A percentile compares a stretch with the other conserved stretches of the same genome.
phyloP scores from a whole-genome alignment of 2,113 vertebrate genomes.

The Solea senegalensis region DNA sequence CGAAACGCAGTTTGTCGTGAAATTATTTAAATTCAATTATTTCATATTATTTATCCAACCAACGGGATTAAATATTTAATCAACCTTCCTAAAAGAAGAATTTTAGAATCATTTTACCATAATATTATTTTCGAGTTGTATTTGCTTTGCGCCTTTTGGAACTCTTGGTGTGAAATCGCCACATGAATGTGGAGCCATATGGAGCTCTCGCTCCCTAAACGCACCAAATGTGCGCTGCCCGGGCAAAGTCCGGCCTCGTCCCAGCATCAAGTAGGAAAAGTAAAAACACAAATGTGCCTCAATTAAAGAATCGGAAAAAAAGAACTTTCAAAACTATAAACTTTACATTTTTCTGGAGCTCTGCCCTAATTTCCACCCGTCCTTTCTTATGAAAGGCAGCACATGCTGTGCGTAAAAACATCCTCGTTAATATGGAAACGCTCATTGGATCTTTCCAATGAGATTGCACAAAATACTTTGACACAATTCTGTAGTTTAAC shows the following conservation, averaged over 20 bases:
- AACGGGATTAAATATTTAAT: no score
- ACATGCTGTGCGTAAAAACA: constrained; percentile 26
- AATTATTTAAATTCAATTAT: not conserved
- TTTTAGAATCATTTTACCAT: no score
- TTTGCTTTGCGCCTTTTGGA: not conserved
- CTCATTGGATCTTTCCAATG: not conserved
- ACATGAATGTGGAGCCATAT: constrained; percentile 48
- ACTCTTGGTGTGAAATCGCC: constrained; percentile 2
- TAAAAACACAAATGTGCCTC: not conserved
- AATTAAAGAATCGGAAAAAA: not conserved
- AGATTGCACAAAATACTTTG: not conserved
- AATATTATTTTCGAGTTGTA: not conserved
- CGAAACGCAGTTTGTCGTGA: constrained; percentile 14
- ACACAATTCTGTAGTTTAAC: not conserved
- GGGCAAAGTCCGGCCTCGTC: constrained; percentile 14
- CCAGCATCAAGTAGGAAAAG: not conserved
- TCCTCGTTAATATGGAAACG: not conserved
- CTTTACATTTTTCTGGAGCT: not conserved
- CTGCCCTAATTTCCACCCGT: constrained; percentile 3
- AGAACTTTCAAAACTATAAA: not conserved
- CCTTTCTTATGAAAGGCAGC: constrained; percentile 2
- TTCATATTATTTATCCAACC: not conserved
- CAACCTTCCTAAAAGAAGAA: no score
- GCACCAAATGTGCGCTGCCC: constrained; percentile 57
- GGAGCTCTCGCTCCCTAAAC: constrained; percentile 39